phyloP scores from a whole-genome alignment of 2,888 invertebrate species.

The Cantharis flavilabris region DNA sequence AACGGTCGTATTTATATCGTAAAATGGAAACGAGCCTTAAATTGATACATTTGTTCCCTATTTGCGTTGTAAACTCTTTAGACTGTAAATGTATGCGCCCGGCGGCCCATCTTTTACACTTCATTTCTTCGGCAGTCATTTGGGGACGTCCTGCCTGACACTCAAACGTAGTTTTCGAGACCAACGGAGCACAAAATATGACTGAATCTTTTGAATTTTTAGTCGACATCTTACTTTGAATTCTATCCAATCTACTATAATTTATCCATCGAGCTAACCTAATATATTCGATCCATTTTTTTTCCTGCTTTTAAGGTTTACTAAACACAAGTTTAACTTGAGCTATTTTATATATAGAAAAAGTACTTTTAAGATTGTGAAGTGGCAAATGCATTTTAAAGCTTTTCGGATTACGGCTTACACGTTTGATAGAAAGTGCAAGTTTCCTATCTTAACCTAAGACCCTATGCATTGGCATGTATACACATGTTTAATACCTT shows the following conservation, averaged over 20 bases:
- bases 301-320: not conserved
- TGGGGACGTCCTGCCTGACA: constrained; percentile 39
- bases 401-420: constrained; percentile 33
- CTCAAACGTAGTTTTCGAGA: constrained; percentile 53
- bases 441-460: constrained; percentile 45
- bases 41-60: constrained; percentile 51
- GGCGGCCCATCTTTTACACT: constrained; percentile 52
- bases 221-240: constrained; percentile 33
- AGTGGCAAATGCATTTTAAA: constrained; percentile 50
- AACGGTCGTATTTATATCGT: constrained; percentile 34
- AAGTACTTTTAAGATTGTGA: constrained; percentile 44
- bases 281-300: not conserved
- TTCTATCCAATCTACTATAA: constrained; percentile 10
- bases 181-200: constrained; percentile 54
- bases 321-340: not conserved
- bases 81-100: constrained; percentile 49
- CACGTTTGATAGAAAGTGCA: constrained; percentile 45
- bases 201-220: constrained; percentile 48
- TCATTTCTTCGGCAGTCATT: constrained; percentile 52
- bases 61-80: constrained; percentile 46
- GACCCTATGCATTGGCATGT: constrained; percentile 47
- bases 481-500: constrained; percentile 52
- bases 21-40: constrained; percentile 37
- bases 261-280: not conserved
- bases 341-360: constrained; percentile 26